Percentiles rank a stretch among this genome's conserved stretches.
Conservation (phyloP, 2,797 vertebrate species). For the Calcarius lapponicus region DNA sequence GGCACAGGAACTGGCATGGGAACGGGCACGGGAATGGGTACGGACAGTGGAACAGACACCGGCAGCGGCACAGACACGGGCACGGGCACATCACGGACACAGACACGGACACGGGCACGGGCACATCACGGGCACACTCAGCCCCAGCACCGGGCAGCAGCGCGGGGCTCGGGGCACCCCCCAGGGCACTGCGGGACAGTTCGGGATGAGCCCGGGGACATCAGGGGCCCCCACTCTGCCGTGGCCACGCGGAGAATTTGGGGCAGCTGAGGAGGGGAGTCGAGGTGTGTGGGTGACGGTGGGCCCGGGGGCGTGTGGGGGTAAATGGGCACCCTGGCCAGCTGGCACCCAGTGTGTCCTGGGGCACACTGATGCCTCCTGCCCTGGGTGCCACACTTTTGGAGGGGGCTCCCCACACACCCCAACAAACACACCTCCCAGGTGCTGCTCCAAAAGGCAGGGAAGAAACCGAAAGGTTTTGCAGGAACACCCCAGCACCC, state of each 20-base stretch:
- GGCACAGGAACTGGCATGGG: neutral
- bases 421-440: neutral
- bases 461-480: neutral
- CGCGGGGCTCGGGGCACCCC: neutral
- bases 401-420: neutral
- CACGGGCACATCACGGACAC: accelerated
- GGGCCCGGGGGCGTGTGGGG: neutral
- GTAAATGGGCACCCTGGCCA: neutral
- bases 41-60: neutral
- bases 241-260: too few relatives aligned
- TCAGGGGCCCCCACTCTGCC: neutral
- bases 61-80: neutral
- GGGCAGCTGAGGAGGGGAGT: neutral
- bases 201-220: neutral
- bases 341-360: neutral
- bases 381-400: neutral
- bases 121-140: neutral
- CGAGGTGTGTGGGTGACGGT: accelerated
- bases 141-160: neutral
- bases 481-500: neutral
- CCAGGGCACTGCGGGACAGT: neutral
- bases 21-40: neutral
- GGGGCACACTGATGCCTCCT: neutral
- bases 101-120: neutral
- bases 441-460: neutral